Conservation (phyloP, 1,140 invertebrate genomes). For the Drosophila truncata region DNA sequence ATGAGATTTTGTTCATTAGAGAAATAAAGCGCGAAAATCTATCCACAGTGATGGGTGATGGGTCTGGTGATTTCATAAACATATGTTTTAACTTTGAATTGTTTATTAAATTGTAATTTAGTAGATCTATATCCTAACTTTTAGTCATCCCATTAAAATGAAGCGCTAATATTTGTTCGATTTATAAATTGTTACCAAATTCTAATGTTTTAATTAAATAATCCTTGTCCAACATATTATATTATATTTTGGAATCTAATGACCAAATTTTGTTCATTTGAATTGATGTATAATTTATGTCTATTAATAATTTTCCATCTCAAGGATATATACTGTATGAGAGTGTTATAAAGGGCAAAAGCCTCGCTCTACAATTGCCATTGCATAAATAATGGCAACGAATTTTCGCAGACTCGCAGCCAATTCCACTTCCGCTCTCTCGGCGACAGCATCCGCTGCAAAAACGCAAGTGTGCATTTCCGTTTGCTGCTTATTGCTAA, state of each 20-base stretch:
- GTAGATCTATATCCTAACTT: background rate
- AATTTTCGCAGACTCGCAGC: slow-evolving; percentile 37
- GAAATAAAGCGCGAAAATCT: slow-evolving; percentile 21
- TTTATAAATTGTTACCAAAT: background rate
- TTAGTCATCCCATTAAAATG: no score
- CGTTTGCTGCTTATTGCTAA: slow-evolving; percentile 62
- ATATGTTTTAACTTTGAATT: background rate
- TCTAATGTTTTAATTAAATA: background rate
- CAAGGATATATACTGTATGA: background rate
- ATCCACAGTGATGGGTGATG: background rate
- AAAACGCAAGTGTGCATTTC: slow-evolving; percentile 63
- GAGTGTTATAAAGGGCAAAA: background rate
- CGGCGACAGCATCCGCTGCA: slow-evolving; percentile 54
- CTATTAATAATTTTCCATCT: background rate
- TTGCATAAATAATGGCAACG: slow-evolving; percentile 64
- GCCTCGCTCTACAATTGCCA: slow-evolving; percentile 39
- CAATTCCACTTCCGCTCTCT: slow-evolving; percentile 57
- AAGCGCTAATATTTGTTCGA: background rate
- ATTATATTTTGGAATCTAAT: background rate
- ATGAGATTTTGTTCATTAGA: slow-evolving; percentile 34
- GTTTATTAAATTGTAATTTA: background rate
- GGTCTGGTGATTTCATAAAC: background rate
- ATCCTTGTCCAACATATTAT: background rate
- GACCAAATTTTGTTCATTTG: background rate
- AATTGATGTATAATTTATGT: background rate